phyloP scores from a whole-genome alignment of 2,888 invertebrate genomes.

The Phengaris alcon region DNA sequence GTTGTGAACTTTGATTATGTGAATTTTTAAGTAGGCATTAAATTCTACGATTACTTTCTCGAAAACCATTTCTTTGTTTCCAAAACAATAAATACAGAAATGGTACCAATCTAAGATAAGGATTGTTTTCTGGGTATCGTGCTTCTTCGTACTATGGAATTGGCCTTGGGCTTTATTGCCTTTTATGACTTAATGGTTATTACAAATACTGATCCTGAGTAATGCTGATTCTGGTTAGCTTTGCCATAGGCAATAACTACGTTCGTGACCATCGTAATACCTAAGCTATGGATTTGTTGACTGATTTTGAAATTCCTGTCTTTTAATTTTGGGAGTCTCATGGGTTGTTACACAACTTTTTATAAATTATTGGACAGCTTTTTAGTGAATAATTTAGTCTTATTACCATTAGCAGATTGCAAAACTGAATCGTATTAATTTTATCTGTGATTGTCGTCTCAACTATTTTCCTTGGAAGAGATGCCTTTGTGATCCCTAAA shows the following conservation, averaged over 20 bases:
- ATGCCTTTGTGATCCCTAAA: no score
- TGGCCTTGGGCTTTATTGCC: neutral
- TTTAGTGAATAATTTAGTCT: no score
- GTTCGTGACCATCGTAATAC: neutral
- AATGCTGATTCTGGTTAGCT: constrained; percentile 4
- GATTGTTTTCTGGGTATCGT: neutral
- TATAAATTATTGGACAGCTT: no score
- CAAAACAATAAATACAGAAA: neutral
- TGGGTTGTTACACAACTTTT: no score
- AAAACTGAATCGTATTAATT: no score
- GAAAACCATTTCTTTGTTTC: neutral
- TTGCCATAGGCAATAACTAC: neutral
- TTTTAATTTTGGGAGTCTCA: no score
- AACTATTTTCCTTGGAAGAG: no score
- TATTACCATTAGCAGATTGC: no score
- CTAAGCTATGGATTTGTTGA: neutral
- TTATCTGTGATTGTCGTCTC: no score
- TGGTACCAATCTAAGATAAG: neutral
- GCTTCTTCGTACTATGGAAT: neutral
- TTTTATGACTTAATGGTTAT: constrained; percentile 3
- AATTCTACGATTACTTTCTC: neutral
- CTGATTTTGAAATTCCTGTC: neutral
- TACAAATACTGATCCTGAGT: neutral
- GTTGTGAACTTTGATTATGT: neutral
- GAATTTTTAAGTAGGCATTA: neutral